Evolutionary conservation across 2,797 vertebrate genomes (phyloP).

Genomic region (Platalea minor): DNA sequence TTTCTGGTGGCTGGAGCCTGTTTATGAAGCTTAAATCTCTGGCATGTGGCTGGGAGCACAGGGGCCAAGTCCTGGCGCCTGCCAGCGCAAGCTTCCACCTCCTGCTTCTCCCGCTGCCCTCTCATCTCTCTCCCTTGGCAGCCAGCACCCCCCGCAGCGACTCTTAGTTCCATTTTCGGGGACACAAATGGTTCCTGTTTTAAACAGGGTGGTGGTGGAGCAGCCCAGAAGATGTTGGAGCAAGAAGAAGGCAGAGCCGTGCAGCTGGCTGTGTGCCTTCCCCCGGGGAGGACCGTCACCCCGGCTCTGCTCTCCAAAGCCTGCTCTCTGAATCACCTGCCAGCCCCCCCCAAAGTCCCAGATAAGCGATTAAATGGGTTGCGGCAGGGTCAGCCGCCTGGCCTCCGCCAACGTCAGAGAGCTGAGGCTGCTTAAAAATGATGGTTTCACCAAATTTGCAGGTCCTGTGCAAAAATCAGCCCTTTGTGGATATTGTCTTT

Average conservation of each 20-base stretch:
- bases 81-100: neutral
- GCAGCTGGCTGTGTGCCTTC: neutral
- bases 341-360: neutral
- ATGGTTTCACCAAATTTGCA: neutral
- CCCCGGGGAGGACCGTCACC: neutral
- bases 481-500: neutral
- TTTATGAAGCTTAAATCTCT: constrained; percentile 45
- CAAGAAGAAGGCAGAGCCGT: neutral
- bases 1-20: constrained; percentile 13
- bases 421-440: neutral
- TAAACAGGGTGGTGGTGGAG: neutral
- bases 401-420: fast-evolving
- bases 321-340: neutral
- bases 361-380: neutral
- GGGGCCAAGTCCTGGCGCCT: neutral
- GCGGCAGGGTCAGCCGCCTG: neutral
- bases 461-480: neutral
- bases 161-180: neutral
- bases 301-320: neutral
- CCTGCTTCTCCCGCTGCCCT: neutral
- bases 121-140: neutral
- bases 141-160: neutral
- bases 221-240: neutral
- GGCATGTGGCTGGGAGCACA: neutral
- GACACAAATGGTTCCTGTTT: neutral